phyloP scores from a whole-genome alignment of 2,113 vertebrate species.

The Nestor notabilis region DNA sequence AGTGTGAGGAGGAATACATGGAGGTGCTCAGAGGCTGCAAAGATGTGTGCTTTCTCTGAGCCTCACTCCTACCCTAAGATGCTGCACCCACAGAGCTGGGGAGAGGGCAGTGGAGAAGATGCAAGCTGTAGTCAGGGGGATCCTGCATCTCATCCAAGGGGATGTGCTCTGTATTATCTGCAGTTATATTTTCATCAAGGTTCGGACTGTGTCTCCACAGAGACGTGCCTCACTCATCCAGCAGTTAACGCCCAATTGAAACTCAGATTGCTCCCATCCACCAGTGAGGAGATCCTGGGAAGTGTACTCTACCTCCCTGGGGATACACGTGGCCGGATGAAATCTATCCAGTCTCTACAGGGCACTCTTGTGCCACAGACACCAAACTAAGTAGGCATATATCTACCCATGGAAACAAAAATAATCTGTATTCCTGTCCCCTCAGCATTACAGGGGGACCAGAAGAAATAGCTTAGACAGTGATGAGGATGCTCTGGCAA shows the following conservation, averaged over 20 bases:
- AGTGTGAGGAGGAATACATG: rapidly evolving
- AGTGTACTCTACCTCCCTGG: background rate
- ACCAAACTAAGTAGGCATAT: background rate
- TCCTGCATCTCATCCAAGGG: background rate
- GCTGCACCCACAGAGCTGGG: background rate
- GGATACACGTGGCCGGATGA: background rate
- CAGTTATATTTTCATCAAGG: slow-evolving; percentile 46
- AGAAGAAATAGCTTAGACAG: background rate
- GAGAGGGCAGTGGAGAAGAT: background rate
- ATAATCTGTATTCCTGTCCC: background rate
- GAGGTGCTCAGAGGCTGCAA: background rate
- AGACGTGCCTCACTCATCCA: background rate
- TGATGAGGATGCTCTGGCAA: background rate
- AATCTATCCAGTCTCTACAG: background rate
- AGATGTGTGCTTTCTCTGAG: background rate
- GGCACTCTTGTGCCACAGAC: background rate
- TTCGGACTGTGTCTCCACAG: background rate
- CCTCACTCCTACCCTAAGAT: background rate
- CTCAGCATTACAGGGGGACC: rapidly evolving
- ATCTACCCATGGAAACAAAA: background rate
- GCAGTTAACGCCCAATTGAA: slow-evolving; percentile 29
- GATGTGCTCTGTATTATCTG: background rate
- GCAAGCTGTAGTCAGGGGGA: background rate
- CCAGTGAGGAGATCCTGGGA: background rate
- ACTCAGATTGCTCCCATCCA: slow-evolving; percentile 33